Conservation (phyloP, 2,113 vertebrate species). For the Oreochromis spilurus region DNA sequence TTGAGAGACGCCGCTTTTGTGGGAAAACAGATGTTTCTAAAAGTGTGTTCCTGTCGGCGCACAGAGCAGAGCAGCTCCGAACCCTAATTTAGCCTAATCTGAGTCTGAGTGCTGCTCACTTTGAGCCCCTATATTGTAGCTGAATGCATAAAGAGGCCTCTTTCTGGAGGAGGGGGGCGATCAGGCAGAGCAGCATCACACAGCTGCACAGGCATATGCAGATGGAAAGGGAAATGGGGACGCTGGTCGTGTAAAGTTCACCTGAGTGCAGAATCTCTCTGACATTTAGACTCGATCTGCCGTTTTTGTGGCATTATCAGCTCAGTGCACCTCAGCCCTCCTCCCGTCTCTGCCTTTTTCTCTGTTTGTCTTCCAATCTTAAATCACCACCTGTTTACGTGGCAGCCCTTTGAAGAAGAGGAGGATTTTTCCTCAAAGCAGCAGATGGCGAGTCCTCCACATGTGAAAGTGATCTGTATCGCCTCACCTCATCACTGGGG, state of each 20-base stretch:
- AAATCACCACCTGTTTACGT: neutral
- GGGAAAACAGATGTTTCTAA: neutral
- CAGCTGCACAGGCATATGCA: neutral
- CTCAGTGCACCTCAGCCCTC: neutral
- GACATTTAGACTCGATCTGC: neutral
- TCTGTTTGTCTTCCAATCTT: conserved; percentile 1
- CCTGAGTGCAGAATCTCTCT: neutral
- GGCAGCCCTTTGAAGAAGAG: neutral
- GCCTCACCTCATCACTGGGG: neutral
- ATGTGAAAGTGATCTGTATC: neutral
- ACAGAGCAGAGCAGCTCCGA: neutral
- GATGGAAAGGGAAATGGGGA: neutral
- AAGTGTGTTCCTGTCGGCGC: neutral
- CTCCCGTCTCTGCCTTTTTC: neutral
- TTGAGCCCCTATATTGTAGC: neutral
- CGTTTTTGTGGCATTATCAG: neutral
- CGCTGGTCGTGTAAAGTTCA: neutral
- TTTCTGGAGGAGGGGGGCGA: neutral
- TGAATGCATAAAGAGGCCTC: neutral
- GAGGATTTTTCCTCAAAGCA: neutral
- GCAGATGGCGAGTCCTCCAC: neutral
- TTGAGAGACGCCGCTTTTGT: neutral
- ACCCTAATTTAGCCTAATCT: neutral
- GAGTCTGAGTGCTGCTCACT: neutral
- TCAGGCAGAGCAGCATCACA: neutral